These are phyloP conservation scores for Diaprepes abbreviatus DNA, from an alignment of 2,888 invertebrate species.

Conservation along the genomic window DNA sequence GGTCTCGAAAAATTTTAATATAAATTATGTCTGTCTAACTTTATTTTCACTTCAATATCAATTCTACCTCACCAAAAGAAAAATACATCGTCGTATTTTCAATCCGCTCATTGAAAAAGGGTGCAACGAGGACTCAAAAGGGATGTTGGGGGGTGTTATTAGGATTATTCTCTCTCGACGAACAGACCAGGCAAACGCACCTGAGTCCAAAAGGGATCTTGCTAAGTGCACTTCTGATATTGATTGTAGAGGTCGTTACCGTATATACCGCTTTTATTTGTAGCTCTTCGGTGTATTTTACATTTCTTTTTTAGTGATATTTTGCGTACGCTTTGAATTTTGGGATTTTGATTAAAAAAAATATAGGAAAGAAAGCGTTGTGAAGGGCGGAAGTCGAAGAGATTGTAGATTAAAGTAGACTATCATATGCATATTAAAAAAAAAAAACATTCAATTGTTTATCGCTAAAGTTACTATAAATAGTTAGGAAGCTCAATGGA, in stretches of 20 bases:
- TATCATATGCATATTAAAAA: no score
- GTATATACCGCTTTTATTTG: conserved; percentile 26
- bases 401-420: no score
- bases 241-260: conserved; percentile 38
- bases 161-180: conserved; percentile 41
- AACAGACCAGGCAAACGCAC: conserved; percentile 38
- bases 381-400: no score
- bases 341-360: no score
- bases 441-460: no score
- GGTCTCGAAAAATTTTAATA: no score
- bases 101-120: conserved; percentile 32
- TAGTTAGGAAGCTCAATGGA: no score
- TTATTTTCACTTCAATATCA: no score
- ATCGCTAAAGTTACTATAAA: no score
- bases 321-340: no score
- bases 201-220: conserved; percentile 41
- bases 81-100: background rate
- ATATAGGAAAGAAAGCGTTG: no score
- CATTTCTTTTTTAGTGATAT: background rate
- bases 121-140: conserved; percentile 14
- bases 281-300: conserved; percentile 1
- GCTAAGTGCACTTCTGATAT: conserved; percentile 36
- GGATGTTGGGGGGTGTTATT: conserved; percentile 36
- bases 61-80: conserved; percentile 1
- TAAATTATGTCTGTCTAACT: no score